These are phyloP conservation scores for Cisticola juncidis DNA, from an alignment of 2,113 vertebrate genomes.

Conservation along the genomic window DNA sequence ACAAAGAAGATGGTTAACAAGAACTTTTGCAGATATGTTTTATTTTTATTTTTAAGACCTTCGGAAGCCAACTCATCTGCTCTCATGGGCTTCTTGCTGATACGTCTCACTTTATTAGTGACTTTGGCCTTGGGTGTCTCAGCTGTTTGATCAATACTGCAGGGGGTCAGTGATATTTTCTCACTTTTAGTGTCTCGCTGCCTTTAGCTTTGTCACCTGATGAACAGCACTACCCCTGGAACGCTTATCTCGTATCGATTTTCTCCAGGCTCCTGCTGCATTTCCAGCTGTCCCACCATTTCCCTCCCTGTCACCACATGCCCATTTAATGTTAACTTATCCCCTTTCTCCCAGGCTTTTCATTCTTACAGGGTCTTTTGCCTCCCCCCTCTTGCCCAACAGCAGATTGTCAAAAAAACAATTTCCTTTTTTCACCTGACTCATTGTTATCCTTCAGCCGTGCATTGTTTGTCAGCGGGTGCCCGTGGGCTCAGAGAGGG, in stretches of 20 bases:
- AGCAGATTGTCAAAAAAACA: conserved; percentile 60
- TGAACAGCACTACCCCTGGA: conserved; percentile 92
- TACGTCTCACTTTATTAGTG: conserved; percentile 99
- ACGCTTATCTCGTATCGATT: conserved; percentile 99
- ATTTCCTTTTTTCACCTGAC: conserved; percentile 61
- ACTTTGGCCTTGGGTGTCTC: conserved; percentile 94
- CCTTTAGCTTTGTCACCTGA: conserved; percentile 96
- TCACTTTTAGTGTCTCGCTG: conserved; percentile 88
- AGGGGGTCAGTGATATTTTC: conserved; percentile 93
- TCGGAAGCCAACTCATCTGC: conserved; percentile 69
- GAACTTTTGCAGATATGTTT: conserved; percentile 73
- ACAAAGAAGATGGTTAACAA: conserved; percentile 77
- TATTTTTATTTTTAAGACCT: conserved; percentile 75
- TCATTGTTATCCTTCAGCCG: conserved; percentile 39
- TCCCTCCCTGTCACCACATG: conserved; percentile 83
- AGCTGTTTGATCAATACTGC: conserved; percentile 95
- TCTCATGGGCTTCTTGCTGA: conserved; percentile 76
- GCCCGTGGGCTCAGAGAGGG: background rate
- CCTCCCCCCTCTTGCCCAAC: background rate
- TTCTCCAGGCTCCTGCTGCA: conserved; percentile 80
- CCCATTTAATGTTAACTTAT: conserved; percentile 90
- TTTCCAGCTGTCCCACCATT: conserved; percentile 77
- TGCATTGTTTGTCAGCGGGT: background rate
- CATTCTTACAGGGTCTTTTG: background rate
- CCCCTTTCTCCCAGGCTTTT: conserved; percentile 55